Conservation (phyloP, 2,113 vertebrate genomes). For the Plecturocebus donacophilus region DNA sequence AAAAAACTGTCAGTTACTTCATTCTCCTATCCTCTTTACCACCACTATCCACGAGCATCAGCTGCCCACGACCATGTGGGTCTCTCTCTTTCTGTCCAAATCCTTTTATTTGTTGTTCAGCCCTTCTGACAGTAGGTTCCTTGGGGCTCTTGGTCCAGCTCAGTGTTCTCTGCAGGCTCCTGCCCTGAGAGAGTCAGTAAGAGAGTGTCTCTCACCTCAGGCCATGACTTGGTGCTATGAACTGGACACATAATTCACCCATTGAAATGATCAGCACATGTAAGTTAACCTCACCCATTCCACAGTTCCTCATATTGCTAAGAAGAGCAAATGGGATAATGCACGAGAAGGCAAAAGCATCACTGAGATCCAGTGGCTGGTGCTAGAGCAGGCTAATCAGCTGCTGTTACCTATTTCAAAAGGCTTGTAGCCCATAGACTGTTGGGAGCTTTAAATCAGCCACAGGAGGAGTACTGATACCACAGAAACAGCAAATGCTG, state of each 20-base stretch:
- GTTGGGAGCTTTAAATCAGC: neutral
- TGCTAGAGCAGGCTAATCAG: neutral
- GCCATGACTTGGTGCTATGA: neutral
- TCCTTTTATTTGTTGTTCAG: neutral
- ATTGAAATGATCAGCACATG: neutral
- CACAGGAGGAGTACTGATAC: neutral
- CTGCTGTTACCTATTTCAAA: neutral
- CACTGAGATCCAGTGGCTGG: neutral
- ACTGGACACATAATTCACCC: neutral
- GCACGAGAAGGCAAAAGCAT: neutral
- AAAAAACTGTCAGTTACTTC: neutral
- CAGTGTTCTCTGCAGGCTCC: neutral
- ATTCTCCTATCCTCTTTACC: too few relatives aligned
- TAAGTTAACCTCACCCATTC: too few relatives aligned
- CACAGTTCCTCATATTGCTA: neutral
- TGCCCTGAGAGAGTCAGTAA: neutral
- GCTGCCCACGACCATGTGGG: rapidly evolving
- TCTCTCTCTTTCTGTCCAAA: neutral
- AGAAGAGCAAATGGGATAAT: neutral
- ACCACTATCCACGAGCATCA: neutral
- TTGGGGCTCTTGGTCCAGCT: neutral
- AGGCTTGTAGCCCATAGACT: neutral
- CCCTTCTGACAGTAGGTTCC: neutral
- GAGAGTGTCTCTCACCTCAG: neutral
- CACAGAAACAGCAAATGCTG: neutral